Conservation (phyloP, 1,140 invertebrate species). For the Coenobita brevimanus region DNA sequence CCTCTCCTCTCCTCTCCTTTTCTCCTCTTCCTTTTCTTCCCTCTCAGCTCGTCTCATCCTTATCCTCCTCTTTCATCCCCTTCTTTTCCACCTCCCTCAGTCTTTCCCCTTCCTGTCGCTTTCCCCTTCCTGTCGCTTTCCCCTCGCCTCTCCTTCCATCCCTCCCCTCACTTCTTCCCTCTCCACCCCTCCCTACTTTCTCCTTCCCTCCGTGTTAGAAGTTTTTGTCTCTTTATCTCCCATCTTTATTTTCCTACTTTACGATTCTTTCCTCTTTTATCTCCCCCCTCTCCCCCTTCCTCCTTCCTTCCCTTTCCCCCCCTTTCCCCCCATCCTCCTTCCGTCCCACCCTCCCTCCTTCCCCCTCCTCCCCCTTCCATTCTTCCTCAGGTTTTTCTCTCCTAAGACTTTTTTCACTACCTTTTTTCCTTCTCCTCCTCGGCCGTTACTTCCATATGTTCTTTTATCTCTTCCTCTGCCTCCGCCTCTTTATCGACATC, state of each 20-base stretch:
- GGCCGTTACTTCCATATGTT: too few relatives aligned
- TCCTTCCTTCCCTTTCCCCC: neutral
- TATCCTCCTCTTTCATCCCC: too few relatives aligned
- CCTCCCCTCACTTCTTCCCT: neutral
- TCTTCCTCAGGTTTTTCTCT: neutral
- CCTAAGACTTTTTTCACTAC: neutral
- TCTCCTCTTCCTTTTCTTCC: too few relatives aligned
- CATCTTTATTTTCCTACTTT: neutral
- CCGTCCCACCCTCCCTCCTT: neutral
- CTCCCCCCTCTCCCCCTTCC: neutral
- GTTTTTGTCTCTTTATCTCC: neutral
- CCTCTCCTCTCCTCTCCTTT: neutral
- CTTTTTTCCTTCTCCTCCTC: too few relatives aligned
- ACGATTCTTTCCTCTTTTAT: constrained; percentile 10
- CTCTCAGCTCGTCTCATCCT: too few relatives aligned
- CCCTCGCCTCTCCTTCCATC: neutral
- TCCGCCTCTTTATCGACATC: too few relatives aligned
- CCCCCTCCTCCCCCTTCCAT: neutral
- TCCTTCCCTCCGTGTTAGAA: too few relatives aligned
- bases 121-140: neutral
- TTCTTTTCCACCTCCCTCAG: neutral
- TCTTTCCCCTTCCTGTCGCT: neutral
- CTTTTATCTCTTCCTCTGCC: too few relatives aligned
- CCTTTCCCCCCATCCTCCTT: neutral
- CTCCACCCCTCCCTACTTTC: neutral